Evolutionary conservation across 2,113 vertebrate genomes (phyloP).

Genomic region (Patagioenas fasciata): DNA sequence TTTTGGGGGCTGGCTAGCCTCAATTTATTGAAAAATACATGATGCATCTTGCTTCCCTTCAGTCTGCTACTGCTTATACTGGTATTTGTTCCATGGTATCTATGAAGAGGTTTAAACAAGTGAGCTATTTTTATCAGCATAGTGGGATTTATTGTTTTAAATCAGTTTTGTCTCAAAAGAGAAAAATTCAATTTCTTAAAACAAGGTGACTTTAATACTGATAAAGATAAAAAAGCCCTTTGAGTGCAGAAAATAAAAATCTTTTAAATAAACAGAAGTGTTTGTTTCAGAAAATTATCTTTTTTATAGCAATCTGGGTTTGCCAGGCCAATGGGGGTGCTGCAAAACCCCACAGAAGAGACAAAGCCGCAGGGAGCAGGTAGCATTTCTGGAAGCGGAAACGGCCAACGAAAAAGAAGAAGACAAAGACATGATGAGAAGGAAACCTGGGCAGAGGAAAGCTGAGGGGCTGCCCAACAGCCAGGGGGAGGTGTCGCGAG

Average conservation of each 20-base stretch:
- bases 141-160: not conserved
- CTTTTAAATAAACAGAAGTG: not conserved
- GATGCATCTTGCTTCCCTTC: not conserved
- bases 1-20: not conserved
- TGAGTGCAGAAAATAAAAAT: not conserved
- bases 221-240: not conserved
- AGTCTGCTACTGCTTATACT: not conserved
- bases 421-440: not conserved
- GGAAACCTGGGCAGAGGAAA: not conserved
- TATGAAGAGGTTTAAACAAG: not conserved
- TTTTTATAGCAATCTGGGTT: not conserved
- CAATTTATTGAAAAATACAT: slow-evolving; percentile 15
- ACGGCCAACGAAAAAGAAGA: not conserved
- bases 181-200: not conserved
- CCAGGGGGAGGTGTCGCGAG: not conserved
- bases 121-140: not conserved
- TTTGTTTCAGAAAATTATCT: not conserved
- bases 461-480: not conserved
- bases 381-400: not conserved
- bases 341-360: not conserved
- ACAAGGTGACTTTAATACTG: not conserved
- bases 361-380: not conserved
- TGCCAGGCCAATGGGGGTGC: accelerated
- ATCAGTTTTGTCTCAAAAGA: not conserved
- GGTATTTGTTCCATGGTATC: slow-evolving; percentile 3